phyloP scores from a whole-genome alignment of 2,113 vertebrate genomes.

The Empidonax traillii region DNA sequence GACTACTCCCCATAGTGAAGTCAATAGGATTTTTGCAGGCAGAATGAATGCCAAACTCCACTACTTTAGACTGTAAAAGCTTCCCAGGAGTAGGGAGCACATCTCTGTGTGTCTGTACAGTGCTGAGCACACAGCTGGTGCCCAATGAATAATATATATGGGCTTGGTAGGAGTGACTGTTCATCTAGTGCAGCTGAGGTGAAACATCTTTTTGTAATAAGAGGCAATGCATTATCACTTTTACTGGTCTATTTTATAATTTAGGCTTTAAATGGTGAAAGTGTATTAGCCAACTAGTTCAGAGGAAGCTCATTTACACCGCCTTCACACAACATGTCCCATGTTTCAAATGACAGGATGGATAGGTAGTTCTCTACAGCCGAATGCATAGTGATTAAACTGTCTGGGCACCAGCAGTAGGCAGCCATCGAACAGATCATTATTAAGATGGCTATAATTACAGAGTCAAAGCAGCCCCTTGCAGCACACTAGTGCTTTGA shows the following conservation, averaged over 20 bases:
- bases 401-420: constrained; percentile 56
- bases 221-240: neutral
- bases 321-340: constrained; percentile 49
- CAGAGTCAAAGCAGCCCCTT: constrained; percentile 18
- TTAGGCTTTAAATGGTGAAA: constrained; percentile 5
- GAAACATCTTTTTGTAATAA: neutral
- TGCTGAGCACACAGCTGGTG: constrained; percentile 31
- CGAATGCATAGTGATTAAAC: constrained; percentile 52
- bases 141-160: constrained; percentile 50
- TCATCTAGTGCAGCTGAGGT: neutral
- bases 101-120: neutral
- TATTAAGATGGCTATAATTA: constrained; percentile 66
- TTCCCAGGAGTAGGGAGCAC: neutral
- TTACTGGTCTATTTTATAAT: constrained; percentile 10
- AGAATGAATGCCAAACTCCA: neutral
- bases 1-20: constrained; percentile 9
- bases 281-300: neutral
- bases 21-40: neutral
- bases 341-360: constrained; percentile 48
- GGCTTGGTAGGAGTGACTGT: constrained; percentile 1
- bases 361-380: constrained; percentile 25
- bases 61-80: neutral
- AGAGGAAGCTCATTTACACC: neutral
- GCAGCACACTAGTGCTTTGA: constrained; percentile 67
- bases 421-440: constrained; percentile 34